Evolutionary conservation across 2,113 vertebrate genomes (phyloP), one percentile per base, ranked within the genome.

Genomic region (Xenopus tropicalis): DNA sequence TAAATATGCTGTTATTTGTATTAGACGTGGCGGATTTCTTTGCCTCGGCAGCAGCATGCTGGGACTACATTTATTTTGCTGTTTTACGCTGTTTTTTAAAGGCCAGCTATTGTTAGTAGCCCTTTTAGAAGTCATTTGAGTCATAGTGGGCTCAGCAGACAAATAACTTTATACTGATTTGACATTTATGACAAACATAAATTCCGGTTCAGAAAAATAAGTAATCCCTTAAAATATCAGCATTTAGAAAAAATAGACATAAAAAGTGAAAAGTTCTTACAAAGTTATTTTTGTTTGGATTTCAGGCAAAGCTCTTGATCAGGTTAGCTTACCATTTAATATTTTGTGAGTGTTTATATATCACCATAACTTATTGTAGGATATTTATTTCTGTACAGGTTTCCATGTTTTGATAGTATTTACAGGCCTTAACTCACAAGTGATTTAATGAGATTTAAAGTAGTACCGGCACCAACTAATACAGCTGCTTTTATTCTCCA

Each of bases 111-210:
- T 74, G 42, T 74, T 67, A 61, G 43, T 23, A 25, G 64, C n/a
- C 56, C 61, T 66, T 74, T 67, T 74, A 73, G 63, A 66, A 73
- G 51, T 66, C 17, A 58, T 74, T 59, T 67, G 54, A 74, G 64
- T 67, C 72, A 59, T 74, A 42, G 54, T 58, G 72, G 56, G 72
- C 56, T 66, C 14, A 44, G 66, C 54, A 74, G 66, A 74, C 66
- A 74, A 67, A 74, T 51, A 66, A 74, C 54, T 20, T 59, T 73
- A 22, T 37, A 67, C 72, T 25, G 64, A 74, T 59, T 74, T 74
- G 72, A 74, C 72, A 74, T 67, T 74, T 74, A 67, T 62, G 17
- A 74, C 54, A 29, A 42, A 74, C 22, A 58, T 66, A 67, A 66
- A 66, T 66, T 59, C 52, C 25, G 48, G 37, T 20, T 73, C 44